Percentiles rank a stretch among this genome's conserved stretches.
These are phyloP conservation scores for Delia radicum DNA, from an alignment of 1,140 invertebrate species.

Conservation along the genomic window DNA sequence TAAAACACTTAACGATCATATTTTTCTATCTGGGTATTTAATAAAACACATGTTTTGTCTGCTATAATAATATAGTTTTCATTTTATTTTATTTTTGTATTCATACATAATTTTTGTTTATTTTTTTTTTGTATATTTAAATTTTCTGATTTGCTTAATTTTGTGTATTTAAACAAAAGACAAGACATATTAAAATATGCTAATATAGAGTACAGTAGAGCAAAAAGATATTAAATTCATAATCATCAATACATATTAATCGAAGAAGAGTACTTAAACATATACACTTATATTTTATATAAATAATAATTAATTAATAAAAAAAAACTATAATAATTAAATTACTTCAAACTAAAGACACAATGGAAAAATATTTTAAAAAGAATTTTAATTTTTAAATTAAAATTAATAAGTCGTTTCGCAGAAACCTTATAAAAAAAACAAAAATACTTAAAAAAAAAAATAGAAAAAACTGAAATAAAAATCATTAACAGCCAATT, in stretches of 20 bases:
- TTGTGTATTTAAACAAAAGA: background rate
- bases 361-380: background rate
- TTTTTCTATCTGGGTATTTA: too few relatives aligned
- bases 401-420: conserved; percentile 19
- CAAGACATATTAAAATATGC: background rate
- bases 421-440: conserved; percentile 16
- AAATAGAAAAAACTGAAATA: too few relatives aligned
- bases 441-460: background rate
- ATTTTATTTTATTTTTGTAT: conserved; percentile 7
- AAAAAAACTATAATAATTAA: background rate
- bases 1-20: too few relatives aligned
- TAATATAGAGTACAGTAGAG: background rate
- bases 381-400: background rate
- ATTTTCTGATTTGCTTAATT: background rate
- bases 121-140: background rate
- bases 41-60: background rate
- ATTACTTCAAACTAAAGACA: conserved; percentile 10
- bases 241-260: background rate
- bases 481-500: too few relatives aligned
- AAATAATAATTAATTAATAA: background rate
- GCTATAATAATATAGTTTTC: conserved; percentile 20
- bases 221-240: conserved; percentile 12
- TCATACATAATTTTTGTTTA: conserved; percentile 22
- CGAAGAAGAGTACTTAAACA: conserved; percentile 1
- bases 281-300: conserved; percentile 4